Base-by-base conservation (phyloP, 2,113 vertebrate species). In the Leptocoma aspasia region DNA sequence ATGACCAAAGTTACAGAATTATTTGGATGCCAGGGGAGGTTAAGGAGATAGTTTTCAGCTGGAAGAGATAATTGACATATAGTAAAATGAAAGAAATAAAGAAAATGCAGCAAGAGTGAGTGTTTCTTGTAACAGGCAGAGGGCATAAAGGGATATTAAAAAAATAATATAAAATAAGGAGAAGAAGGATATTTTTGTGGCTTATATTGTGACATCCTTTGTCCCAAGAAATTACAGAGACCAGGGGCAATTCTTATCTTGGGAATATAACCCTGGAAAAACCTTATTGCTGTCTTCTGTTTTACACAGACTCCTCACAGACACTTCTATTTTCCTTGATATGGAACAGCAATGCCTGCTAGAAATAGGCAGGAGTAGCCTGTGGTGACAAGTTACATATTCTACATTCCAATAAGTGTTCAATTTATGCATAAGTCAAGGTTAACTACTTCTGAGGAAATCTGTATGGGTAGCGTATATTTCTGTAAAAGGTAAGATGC, bases 21-120 rank as follows among this genome's bases (percentile, higher is more conserved):
- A 50, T 77, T 91, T 89, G 11, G 5, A 52, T 2, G 2, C 16
- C 28, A 69, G 53, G 11, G 73, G 13, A 72, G 6, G 37, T 88
- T 79, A 85, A 93, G 22, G 31, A 78, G 21, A 42, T 47, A 59
- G 24, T 26, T 35, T 86, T 81, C 35, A 84, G 16, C 13, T 64
- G 42, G 28, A 90, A 77, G 42, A 79, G 26, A 50, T 70, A 77
- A 59, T 52, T 66, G 52, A 35, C 24, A 50, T 39, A 14, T 19
- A 78, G 71, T 66, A 64, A 45, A 18, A 56, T 26, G 15, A 91
- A 76, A 89, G 11, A 33, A 86, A 85, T 42, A 52, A 56, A 86
- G 33, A 54, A 60, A 82, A 53, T n/a, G 4, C 6, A 60, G 27
- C 0, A 0, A 59, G 7, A 88, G 3, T 6, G 50, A 72, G 4